Evolutionary conservation across 2,113 vertebrate genomes (phyloP).

Genomic region (Cephalopholis sonnerati): DNA sequence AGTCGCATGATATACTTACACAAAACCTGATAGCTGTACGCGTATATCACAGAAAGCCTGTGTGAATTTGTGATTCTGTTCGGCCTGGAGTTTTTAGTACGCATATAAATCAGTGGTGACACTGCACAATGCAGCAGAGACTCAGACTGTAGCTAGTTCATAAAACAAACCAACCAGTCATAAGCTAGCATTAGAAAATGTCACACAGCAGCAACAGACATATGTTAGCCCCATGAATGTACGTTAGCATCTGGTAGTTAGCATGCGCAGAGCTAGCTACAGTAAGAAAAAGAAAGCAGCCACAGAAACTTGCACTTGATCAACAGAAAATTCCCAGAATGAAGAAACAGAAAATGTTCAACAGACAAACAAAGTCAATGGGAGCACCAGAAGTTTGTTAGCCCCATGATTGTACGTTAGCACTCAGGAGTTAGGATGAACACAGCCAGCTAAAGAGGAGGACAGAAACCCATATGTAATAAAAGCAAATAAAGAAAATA

Average conservation of each 20-base stretch:
- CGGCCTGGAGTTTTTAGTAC: too few species aligned
- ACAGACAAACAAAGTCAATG: background rate
- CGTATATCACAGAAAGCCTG: background rate
- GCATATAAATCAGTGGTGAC: background rate
- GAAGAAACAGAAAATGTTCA: background rate
- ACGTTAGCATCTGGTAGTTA: background rate
- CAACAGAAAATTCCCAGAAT: background rate
- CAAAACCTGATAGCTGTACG: background rate
- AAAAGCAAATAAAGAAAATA: too few species aligned
- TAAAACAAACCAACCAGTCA: background rate
- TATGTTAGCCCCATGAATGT: background rate
- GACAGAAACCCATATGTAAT: background rate
- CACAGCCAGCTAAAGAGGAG: background rate
- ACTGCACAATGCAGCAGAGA: background rate
- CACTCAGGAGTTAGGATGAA: background rate
- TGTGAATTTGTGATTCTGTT: background rate
- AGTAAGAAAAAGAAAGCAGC: background rate
- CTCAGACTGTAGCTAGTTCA: background rate
- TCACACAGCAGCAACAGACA: background rate
- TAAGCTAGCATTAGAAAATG: background rate
- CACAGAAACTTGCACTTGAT: background rate
- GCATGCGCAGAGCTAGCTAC: background rate
- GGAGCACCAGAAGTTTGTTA: background rate
- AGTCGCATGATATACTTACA: constrained; percentile 47
- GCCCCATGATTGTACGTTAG: background rate